Conservation (phyloP, 2,888 invertebrate species). For the Phrixothrix hirtus region DNA sequence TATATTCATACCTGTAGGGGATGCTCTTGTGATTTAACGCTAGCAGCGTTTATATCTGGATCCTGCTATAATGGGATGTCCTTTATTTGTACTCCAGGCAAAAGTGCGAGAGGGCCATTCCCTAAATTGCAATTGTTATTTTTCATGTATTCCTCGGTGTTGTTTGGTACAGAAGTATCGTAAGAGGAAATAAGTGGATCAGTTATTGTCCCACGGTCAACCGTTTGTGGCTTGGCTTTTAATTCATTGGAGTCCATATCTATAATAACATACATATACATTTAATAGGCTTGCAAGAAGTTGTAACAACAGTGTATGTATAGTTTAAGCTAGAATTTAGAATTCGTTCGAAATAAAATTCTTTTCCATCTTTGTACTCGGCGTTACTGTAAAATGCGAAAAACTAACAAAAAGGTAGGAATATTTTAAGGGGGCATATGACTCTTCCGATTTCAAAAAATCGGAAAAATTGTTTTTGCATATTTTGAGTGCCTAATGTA, state of each 20-base stretch:
- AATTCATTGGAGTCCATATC: slow-evolving; percentile 21
- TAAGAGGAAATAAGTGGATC: slow-evolving; percentile 39
- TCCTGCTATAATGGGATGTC: slow-evolving; percentile 53
- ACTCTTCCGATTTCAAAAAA: too few relatives aligned
- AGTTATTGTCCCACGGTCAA: slow-evolving; percentile 53
- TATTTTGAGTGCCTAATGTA: too few relatives aligned
- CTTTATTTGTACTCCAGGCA: slow-evolving; percentile 46
- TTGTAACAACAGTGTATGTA: too few relatives aligned
- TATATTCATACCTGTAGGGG: slow-evolving; percentile 50
- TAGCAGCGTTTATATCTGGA: slow-evolving; percentile 45
- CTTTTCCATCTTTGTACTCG: too few relatives aligned
- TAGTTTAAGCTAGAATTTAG: too few relatives aligned
- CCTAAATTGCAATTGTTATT: slow-evolving; percentile 53
- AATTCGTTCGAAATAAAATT: too few relatives aligned
- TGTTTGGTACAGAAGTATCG: slow-evolving; percentile 40
- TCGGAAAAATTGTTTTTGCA: too few relatives aligned
- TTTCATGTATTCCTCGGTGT: slow-evolving; percentile 44
- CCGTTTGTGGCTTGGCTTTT: slow-evolving; percentile 45
- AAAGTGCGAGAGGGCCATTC: slow-evolving; percentile 49
- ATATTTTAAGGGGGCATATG: too few relatives aligned
- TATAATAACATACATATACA: slow-evolving; percentile 8
- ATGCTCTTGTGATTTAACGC: slow-evolving; percentile 50
- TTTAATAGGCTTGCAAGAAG: background rate
- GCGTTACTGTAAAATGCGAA: too few relatives aligned
- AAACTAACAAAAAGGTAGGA: too few relatives aligned